Evolutionary conservation across 2,797 vertebrate genomes (phyloP).

Genomic region (Pantherophis alleghaniensis): DNA sequence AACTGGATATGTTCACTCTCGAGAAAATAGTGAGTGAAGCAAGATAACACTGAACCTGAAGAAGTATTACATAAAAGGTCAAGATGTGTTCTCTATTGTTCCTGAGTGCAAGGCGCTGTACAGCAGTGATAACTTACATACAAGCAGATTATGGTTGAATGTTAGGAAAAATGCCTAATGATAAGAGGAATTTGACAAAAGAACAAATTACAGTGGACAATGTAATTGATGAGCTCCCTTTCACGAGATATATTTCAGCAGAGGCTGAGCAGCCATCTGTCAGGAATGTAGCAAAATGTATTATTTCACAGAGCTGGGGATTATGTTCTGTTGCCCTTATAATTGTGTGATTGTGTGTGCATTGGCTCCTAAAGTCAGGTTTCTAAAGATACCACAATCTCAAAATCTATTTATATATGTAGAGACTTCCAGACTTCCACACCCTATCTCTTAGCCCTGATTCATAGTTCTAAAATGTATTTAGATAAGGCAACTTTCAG

Average conservation of each 20-base stretch:
- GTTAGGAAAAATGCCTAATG: not conserved
- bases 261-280: not conserved
- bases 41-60: not conserved
- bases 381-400: not conserved
- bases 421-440: not conserved
- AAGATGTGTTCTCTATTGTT: not conserved
- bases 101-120: not conserved
- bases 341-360: not conserved
- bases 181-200: not conserved
- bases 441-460: not conserved
- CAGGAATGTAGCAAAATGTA: not conserved
- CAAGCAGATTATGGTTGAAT: not conserved
- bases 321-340: not conserved
- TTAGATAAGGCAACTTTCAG: not conserved
- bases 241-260: not conserved
- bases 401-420: not conserved
- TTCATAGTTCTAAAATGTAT: not conserved
- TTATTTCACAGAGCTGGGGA: not conserved
- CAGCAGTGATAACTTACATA: not conserved
- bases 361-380: not conserved
- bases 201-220: not conserved
- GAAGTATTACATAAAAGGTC: not conserved
- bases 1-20: not conserved
- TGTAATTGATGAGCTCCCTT: not conserved
- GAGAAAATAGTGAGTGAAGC: not conserved